Percentiles rank a stretch among this genome's conserved stretches.
phyloP scores from a whole-genome alignment of 2,888 invertebrate species.

The Platynereis dumerilii region DNA sequence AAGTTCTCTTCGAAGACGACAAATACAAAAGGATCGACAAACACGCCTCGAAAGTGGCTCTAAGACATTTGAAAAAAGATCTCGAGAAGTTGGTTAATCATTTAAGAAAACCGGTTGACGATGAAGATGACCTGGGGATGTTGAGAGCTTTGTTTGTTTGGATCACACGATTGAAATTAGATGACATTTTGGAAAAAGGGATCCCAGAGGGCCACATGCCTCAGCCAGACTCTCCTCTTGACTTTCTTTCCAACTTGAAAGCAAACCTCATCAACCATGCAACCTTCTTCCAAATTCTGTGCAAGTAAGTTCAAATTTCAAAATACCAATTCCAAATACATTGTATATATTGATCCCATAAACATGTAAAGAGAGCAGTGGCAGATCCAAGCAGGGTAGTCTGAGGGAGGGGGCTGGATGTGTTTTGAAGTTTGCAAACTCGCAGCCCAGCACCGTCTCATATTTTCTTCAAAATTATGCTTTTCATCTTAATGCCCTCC shows the following conservation, averaged over 20 bases:
- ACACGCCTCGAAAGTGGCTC: slow-evolving; percentile 2
- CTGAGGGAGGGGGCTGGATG: no score
- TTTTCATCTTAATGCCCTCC: no score
- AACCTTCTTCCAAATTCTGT: slow-evolving; percentile 4
- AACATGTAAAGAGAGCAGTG: no score
- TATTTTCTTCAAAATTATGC: no score
- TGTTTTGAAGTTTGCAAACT: no score
- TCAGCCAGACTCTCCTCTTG: background rate
- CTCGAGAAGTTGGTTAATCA: no score
- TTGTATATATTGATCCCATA: no score
- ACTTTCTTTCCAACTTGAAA: slow-evolving; percentile 11
- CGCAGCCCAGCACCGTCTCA: no score
- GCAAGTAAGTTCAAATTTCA: slow-evolving; percentile 10
- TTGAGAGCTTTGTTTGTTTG: background rate
- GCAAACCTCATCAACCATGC: slow-evolving; percentile 15
- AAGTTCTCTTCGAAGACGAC: background rate
- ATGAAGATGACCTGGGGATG: background rate
- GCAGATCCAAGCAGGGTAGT: no score
- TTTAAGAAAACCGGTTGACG: no score
- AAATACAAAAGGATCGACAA: slow-evolving; percentile 4
- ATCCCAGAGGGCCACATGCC: background rate
- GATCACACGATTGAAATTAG: background rate
- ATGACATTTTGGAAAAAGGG: background rate
- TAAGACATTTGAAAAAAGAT: no score
- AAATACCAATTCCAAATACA: no score